These are phyloP conservation scores for Aurelia aurita complex sp. Pacific DNA, from an alignment of 30 jellyfish, hydroid and myxozoan species.

Conservation along the genomic window DNA sequence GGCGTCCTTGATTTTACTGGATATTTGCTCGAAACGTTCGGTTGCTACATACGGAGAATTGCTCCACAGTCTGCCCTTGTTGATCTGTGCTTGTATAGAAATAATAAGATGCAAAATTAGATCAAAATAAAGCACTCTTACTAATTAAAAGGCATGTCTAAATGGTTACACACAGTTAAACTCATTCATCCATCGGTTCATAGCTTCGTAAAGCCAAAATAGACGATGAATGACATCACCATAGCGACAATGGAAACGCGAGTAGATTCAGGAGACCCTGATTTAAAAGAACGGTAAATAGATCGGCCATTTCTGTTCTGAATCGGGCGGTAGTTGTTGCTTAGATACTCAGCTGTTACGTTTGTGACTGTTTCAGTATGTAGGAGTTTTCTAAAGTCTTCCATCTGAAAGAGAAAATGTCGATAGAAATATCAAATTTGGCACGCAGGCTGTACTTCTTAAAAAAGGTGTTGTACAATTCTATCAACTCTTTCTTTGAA, in stretches of 20 bases:
- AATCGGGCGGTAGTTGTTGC: constrained; percentile 53
- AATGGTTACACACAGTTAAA: too few relatives aligned
- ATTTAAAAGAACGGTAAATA: constrained; percentile 29
- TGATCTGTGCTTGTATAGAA: too few relatives aligned
- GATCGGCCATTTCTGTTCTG: constrained; percentile 46
- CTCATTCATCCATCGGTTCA: neutral
- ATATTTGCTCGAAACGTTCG: too few relatives aligned
- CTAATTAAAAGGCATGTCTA: too few relatives aligned
- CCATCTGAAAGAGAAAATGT: constrained; percentile 30
- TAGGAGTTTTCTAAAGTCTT: constrained; percentile 28
- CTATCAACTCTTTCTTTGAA: too few relatives aligned
- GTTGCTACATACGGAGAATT: too few relatives aligned
- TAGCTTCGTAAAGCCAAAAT: neutral
- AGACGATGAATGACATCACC: neutral
- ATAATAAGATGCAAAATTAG: too few relatives aligned
- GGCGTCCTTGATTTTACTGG: too few relatives aligned
- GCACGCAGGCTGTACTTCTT: too few relatives aligned
- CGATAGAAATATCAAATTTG: neutral
- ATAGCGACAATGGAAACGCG: constrained; percentile 2
- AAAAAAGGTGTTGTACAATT: too few relatives aligned
- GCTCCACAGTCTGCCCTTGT: too few relatives aligned
- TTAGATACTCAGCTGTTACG: constrained; percentile 5
- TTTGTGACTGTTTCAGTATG: neutral
- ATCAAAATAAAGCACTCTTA: too few relatives aligned
- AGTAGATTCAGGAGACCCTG: neutral